Base-by-base conservation (phyloP, 2,113 vertebrate genomes). In the Leucosticte australis region DNA sequence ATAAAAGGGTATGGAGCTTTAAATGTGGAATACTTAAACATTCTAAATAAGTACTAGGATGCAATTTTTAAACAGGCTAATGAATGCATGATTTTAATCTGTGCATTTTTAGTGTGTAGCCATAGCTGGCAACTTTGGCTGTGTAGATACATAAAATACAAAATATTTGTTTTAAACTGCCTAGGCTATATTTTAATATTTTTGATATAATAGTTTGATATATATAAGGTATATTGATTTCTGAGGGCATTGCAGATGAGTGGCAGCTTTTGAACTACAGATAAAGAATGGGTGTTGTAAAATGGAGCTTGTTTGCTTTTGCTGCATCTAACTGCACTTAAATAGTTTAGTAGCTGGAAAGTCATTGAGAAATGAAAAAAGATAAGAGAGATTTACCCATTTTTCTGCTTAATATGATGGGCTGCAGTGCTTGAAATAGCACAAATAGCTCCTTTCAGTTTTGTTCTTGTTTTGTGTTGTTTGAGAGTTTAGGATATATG, bases 1-100 rank as follows among this genome's bases (percentile, higher is more conserved):
- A 99, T 75, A 99, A 99, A 96, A 98, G 98, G 98, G 99, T 99
- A 98, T 64, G 85, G 60, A 82, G 13, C 56, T 90, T 74, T 75
- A 63, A 16, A 74, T 62, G 0, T 53, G 22, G 21, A 20, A 71
- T 83, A 24, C 23, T 75, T 60, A 24, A 49, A 9, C 11, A 18
- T 63, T 28, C 23, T 87, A 75, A 47, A 46, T 56, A 64, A 60
- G 8, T 67, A 15, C 19, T 60, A 67, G 39, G 27, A 14, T 62
- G 37, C 4, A 13, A 9, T 73, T 68, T 31, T 74, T 55, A 26
- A 64, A 33, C 8, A 86, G 10, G 6, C 6, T 44, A 15, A 46
- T 37, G 24, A 56, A 62, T 44, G 6, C 15, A 6, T 13, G 2
- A 15, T 59, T 87, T 68, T 59, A 63, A 27, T 75, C 26, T 89